Evolutionary conservation across 1,140 invertebrate genomes (phyloP), one percentile per base, ranked within the genome.

Genomic region (Babylonia areolata): DNA sequence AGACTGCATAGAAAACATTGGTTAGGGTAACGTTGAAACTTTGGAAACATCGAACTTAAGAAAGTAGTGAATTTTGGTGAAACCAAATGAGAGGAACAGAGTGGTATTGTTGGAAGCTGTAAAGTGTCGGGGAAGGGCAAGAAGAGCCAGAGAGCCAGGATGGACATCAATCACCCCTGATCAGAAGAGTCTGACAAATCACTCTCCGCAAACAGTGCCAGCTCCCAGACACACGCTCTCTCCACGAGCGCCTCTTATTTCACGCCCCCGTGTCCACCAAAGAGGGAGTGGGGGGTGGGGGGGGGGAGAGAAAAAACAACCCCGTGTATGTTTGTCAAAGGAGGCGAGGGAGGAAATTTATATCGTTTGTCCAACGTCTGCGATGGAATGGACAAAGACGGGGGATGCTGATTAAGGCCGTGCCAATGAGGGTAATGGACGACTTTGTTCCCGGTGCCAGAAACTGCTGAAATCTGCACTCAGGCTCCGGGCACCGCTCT

Each of bases 311-410:
- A n/a, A n/a, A n/a, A n/a, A n/a, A n/a, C n/a, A n/a, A n/a, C n/a
- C n/a, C n/a, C n/a, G n/a, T n/a, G 81, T 69, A 69, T 82, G 81
- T 82, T 82, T 82, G 81, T 82, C 81, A 69, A 9, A 82, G 81
- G 35, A 39, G 35, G 81, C 69, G 11, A 12, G 31, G 23, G 20
- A 84, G 82, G 69, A 84, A 84, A 84, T 84, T 73, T 84, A 84
- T 84, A 84, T 84, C n/a, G 82, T 84, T 84, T 84, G 69, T 37
- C 39, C 64, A 46, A 6, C 69, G 69, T 35, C 82, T 73, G 39
- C 64, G 20, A 33, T 46, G n/a, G 40, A 20, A 37, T 73, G 12
- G 64, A 23, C 82, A 84, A 84, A 46, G 15, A n/a, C 58, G 15
- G 28, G 15, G 28, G 28, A 64, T 35, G 2, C 31, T 84, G 82